Base-by-base conservation (phyloP, 2,797 vertebrate species). In the Trematomus bernacchii region DNA sequence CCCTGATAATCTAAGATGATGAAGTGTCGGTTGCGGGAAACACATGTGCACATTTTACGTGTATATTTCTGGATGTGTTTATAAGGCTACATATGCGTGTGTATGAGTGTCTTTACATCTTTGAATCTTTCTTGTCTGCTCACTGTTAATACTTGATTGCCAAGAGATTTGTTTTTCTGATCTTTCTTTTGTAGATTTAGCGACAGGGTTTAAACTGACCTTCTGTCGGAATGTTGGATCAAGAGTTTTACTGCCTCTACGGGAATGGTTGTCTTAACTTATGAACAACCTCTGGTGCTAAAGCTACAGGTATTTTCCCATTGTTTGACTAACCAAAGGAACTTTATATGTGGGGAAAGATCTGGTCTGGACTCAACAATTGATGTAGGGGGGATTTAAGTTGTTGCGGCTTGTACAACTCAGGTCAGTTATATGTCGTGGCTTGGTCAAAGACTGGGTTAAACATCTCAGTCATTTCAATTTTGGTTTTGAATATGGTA, bases 1-100 rank as follows among this genome's bases (percentile, higher is more conserved):
- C 72, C 73, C 79, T 69, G 82, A 85, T 91, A 89, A 91, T 89
- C 79, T 84, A 72, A 86, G 77, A 87, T 89, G 91, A 92, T 92
- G 90, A 91, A 86, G 89, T 93, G 91, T 89, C 73, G n/a, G 79
- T 69, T 63, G 80, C 65, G 48, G 55, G 60, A 70, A 81, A 52
- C 66, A 51, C 77, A 76, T 66, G 52, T 78, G 73, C 13, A 7
- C 11, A 4, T 52, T 46, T 10, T 19, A 21, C 63, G 21, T 54
- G 46, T 68, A 19, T 72, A 52, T 77, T 64, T 66, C 23, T 63
- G 58, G 42, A 37, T 75, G 76, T 27, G 43, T 65, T 73, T 62
- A 46, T 63, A 54, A 10, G 30, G 3, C 58, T 33, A 53, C 37
- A 37, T 69, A 19, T 69, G 43, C 7, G 16, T 40, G 52, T 76